Evolutionary conservation across 2,888 invertebrate genomes (phyloP).

Genomic region (Petrolisthes manimaculis): DNA sequence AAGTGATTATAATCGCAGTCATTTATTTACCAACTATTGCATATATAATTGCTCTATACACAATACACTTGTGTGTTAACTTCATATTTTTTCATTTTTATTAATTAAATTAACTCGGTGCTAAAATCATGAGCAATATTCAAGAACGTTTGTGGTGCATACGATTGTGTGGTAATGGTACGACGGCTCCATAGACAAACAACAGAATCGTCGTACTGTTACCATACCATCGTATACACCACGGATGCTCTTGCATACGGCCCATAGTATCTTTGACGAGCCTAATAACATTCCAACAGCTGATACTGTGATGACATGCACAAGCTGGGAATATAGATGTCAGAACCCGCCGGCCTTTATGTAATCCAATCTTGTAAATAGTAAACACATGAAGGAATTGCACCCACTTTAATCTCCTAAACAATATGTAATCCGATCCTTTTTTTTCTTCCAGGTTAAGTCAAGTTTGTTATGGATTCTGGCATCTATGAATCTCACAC

Average conservation of each 20-base stretch:
- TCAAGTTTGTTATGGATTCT: conserved; percentile 37
- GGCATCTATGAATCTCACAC: conserved; percentile 39
- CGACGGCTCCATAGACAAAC: no score
- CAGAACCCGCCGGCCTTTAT: neutral
- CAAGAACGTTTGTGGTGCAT: no score
- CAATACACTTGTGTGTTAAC: neutral
- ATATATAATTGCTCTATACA: neutral
- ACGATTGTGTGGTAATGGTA: no score
- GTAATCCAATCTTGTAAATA: neutral
- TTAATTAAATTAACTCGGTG: neutral
- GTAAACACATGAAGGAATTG: neutral
- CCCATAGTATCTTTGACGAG: no score
- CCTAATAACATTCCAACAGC: conserved; percentile 18
- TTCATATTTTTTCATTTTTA: neutral
- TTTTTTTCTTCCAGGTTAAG: conserved; percentile 1
- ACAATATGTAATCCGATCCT: neutral
- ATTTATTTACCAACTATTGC: no score
- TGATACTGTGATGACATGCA: conserved; percentile 55
- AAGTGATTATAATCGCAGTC: no score
- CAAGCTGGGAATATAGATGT: conserved; percentile 45
- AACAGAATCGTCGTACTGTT: no score
- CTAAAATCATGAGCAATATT: neutral
- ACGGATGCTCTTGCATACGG: no score
- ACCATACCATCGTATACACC: no score
- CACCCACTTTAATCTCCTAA: neutral